Evolutionary conservation across 1,140 invertebrate genomes (phyloP), one percentile per base, ranked within the genome.

Genomic region (Hycleus cichorii): DNA sequence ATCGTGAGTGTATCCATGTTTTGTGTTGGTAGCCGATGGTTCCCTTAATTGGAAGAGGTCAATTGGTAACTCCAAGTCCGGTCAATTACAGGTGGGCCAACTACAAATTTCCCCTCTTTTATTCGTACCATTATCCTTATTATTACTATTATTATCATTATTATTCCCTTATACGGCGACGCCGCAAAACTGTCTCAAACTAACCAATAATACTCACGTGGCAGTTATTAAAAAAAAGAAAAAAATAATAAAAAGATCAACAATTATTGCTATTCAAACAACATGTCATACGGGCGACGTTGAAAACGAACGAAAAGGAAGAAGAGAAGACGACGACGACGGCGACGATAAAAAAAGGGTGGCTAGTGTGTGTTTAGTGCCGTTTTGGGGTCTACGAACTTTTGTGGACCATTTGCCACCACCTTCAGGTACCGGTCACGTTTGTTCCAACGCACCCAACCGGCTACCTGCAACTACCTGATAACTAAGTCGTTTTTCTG

Each of bases 381-480:
- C 46, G 42, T 53, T 53, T 53, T 53, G 51, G 51, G 51, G 51
- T 53, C 51, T 53, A 53, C 51, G 51, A 53, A 53, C 51, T 53
- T 32, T 32, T 53, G 51, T 26, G 46, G 42, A 53, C 46, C 51
- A 46, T 53, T 53, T 53, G 51, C 51, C 51, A 53, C 51, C 51
- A 53, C 51, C 51, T 53, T 45, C 32, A 3, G 32, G 49, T 52
- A 26, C 49, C 25, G 49, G 39, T 43, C 39, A 52, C 49, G 49
- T 52, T 45, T 38, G 32, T 32, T 45, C 25, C 42, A 42, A 45
- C 51, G 51, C 51, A 38, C 44, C 51, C 45, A 45, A 53, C 25
- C 51, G 39, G 46, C 51, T 53, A 53, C 51, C 51, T 53, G 51
- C 43, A 42, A 45, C 43, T 46, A 46, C 51, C 51, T 46, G 51